phyloP scores from a whole-genome alignment of 2,888 invertebrate species.

The Ceraclea dissimilis region DNA sequence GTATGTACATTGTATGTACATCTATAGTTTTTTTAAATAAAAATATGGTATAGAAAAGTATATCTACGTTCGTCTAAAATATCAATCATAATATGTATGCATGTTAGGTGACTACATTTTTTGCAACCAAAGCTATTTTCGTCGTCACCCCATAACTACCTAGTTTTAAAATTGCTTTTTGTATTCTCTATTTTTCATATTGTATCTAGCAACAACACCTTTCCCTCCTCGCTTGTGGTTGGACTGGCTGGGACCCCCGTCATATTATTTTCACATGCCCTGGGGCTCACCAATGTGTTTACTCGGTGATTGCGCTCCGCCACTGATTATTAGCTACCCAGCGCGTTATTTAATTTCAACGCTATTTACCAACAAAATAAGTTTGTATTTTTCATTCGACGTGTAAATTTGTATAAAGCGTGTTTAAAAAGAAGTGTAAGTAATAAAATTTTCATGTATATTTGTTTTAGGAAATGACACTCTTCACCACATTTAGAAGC shows the following conservation, averaged over 20 bases:
- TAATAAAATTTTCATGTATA: no score
- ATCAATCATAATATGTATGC: no score
- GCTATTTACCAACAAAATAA: conserved; percentile 17
- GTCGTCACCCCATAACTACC: no score
- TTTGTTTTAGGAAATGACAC: no score
- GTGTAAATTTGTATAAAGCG: not conserved
- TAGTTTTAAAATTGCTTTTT: no score
- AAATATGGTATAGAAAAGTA: no score
- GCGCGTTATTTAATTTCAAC: conserved; percentile 24
- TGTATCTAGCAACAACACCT: not conserved
- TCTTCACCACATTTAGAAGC: no score
- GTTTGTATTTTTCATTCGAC: not conserved
- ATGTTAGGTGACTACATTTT: no score
- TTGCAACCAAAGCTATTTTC: no score
- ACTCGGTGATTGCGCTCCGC: conserved; percentile 22
- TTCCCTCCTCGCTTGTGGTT: not conserved
- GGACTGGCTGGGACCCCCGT: conserved; percentile 1
- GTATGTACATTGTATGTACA: no score
- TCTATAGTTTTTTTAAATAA: no score
- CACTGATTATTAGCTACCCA: conserved; percentile 10
- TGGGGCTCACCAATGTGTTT: conserved; percentile 25
- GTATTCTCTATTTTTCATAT: not conserved
- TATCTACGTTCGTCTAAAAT: no score
- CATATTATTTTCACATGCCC: conserved; percentile 8
- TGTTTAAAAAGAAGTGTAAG: not conserved